These are phyloP conservation scores for Polymixis lichenea DNA, from an alignment of 2,888 invertebrate genomes.

Conservation along the genomic window DNA sequence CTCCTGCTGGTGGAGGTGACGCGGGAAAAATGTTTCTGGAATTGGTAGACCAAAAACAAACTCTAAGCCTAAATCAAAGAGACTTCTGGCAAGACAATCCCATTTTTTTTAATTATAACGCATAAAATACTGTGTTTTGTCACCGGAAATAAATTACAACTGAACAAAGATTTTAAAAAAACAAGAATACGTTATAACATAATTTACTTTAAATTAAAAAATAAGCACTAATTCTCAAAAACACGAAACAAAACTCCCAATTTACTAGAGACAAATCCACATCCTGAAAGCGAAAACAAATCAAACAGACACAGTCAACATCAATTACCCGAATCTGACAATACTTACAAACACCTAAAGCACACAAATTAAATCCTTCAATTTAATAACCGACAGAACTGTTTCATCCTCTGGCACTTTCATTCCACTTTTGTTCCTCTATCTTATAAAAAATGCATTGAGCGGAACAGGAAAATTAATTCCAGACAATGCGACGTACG, in stretches of 20 bases:
- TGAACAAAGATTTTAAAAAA: background rate
- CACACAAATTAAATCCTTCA: conserved; percentile 74
- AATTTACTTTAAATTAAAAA: too few relatives aligned
- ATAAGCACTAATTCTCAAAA: background rate
- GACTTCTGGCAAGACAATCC: background rate
- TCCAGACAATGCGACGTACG: conserved; percentile 82
- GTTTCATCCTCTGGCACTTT: conserved; percentile 76
- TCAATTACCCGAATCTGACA: conserved; percentile 60
- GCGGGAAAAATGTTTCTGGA: background rate
- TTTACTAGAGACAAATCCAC: background rate
- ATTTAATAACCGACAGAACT: conserved; percentile 67
- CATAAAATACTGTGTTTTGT: background rate
- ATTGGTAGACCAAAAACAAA: background rate
- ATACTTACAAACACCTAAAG: conserved; percentile 37
- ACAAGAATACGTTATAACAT: too few relatives aligned
- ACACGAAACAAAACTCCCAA: background rate
- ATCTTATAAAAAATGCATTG: conserved; percentile 87
- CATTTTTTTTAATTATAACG: too few relatives aligned
- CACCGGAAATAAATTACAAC: background rate
- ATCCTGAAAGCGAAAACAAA: background rate
- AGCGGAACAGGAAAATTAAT: conserved; percentile 88
- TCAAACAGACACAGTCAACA: conserved; percentile 31
- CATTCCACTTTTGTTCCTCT: conserved; percentile 76
- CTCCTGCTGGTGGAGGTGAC: background rate
- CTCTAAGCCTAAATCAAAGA: background rate